Percentiles rank a stretch among this genome's conserved stretches.
phyloP scores from a whole-genome alignment of 2,797 vertebrate species.

The Phrynocephalus guinanensis region DNA sequence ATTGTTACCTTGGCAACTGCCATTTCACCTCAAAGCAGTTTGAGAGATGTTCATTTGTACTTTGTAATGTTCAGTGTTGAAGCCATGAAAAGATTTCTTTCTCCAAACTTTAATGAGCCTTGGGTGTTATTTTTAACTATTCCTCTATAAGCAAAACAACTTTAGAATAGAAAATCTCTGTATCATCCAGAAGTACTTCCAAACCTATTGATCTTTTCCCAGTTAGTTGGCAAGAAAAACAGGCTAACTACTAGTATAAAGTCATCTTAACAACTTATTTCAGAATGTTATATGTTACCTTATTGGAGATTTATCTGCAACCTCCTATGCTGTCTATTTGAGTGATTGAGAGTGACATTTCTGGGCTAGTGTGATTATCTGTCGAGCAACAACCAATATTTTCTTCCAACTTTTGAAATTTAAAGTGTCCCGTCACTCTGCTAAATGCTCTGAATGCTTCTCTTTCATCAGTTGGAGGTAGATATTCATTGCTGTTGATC shows the following conservation, averaged over 20 bases:
- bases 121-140: slow-evolving; percentile 36
- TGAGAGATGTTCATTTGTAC: slow-evolving; percentile 60
- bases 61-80: slow-evolving; percentile 34
- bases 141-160: slow-evolving; percentile 44
- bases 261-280: slow-evolving; percentile 39
- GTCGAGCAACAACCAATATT: no score
- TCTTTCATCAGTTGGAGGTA: no score
- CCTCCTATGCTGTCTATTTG: no score
- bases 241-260: slow-evolving; percentile 26
- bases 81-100: neutral
- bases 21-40: slow-evolving; percentile 56
- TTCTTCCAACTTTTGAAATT: no score
- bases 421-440: no score
- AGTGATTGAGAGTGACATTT: no score
- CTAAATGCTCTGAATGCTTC: no score
- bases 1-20: slow-evolving; percentile 50
- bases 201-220: neutral
- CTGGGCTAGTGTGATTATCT: no score
- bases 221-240: slow-evolving; percentile 13
- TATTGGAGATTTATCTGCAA: no score
- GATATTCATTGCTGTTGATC: no score
- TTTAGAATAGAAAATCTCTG: slow-evolving; percentile 42
- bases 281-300: neutral
- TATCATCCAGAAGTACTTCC: neutral
- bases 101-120: slow-evolving; percentile 45